Percentiles rank a stretch among this genome's conserved stretches.
phyloP scores from a whole-genome alignment of 2,888 invertebrate genomes.

The Lasius platythorax region DNA sequence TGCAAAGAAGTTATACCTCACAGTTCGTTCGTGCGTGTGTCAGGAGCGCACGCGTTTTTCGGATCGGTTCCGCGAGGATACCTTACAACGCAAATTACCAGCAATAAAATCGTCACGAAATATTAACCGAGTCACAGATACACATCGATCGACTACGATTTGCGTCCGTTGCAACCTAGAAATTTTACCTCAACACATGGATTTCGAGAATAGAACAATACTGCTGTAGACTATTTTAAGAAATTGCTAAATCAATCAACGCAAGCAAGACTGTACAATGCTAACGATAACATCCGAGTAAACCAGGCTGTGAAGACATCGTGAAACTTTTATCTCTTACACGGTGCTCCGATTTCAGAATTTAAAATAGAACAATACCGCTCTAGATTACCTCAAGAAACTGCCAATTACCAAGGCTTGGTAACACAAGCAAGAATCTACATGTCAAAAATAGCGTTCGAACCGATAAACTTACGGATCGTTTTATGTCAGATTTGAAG shows the following conservation, averaged over 20 bases:
- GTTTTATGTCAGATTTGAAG: background rate
- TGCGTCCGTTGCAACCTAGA: background rate
- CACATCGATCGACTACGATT: background rate
- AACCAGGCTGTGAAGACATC: constrained; percentile 4
- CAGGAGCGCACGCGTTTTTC: constrained; percentile 16
- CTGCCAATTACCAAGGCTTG: background rate
- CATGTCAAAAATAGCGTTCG: background rate
- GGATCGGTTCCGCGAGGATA: background rate
- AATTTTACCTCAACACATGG: constrained; percentile 17
- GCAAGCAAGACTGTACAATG: background rate
- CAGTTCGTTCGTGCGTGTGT: constrained; percentile 4
- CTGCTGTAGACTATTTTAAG: constrained; percentile 21
- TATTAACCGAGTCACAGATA: background rate
- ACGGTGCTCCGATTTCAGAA: constrained; percentile 23
- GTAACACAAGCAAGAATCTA: background rate
- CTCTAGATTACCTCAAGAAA: constrained; percentile 11
- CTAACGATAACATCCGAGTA: constrained; percentile 7
- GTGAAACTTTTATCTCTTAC: constrained; percentile 25
- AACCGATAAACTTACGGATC: background rate
- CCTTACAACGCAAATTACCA: background rate
- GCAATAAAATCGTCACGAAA: background rate
- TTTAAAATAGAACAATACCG: constrained; percentile 41
- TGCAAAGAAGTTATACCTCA: background rate
- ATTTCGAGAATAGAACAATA: constrained; percentile 15
- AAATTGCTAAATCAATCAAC: background rate